Evolutionary conservation across 2,113 vertebrate species (phyloP), one percentile per base, ranked within the genome.

Genomic region (Brachyistius frenatus): DNA sequence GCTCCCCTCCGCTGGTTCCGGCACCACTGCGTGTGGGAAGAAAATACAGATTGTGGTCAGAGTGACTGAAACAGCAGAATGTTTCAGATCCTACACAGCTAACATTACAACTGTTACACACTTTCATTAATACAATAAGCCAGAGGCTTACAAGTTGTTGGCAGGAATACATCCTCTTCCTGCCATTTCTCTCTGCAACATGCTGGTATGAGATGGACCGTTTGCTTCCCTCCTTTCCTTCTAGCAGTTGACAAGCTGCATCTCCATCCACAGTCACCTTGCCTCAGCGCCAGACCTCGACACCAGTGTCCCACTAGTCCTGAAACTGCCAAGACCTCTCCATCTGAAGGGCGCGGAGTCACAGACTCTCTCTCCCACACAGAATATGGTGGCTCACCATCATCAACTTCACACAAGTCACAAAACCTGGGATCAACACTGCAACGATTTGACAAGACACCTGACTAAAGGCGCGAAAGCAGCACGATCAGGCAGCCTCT

Each of bases 1-100:
- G 91, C 93, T 99, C 97, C 0, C 95, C 97, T 5, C 96, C 96
- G 7, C 97, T 98, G 6, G 94, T 94, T 0, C 94, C 93, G 0
- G 95, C 76, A 0, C 96, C 93, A 23, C 96, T 96, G 92, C 76
- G 60, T 62, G 87, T 86, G 79, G 64, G 72, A 78, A 56, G 62
- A 84, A 36, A 76, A 77, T 57, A 47, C 5, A 32, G 32, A 79
- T 76, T 44, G 13, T 33, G 60, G 75, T 75, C 49, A 84, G 79
- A 11, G 13, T 52, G 53, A 55, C 31, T 30, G 4, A 65, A 57
- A 52, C 58, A 56, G 23, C 31, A 57, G 3, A 78, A 30, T 56
- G 8, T 36, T 83, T 78, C 54, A 60, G 14, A 39, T 31, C 14
- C 14, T 16, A 10, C 66, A 32, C 36, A 31, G 37, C 31, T 58